Evolutionary conservation across 2,113 vertebrate species (phyloP).

Genomic region (Brachypteracias leptosomus): DNA sequence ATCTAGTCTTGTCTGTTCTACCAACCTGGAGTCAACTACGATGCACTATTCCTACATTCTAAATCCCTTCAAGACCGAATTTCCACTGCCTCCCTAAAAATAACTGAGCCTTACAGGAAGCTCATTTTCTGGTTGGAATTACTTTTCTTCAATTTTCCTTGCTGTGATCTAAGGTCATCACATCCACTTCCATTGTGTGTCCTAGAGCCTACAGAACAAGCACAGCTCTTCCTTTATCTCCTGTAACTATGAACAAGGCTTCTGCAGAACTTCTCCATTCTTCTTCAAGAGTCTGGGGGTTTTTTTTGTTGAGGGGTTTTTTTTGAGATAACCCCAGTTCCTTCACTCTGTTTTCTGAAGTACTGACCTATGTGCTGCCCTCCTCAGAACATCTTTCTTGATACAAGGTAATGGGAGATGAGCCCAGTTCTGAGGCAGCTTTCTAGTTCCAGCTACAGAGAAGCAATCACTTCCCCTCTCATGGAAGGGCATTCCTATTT

Average conservation of each 20-base stretch:
- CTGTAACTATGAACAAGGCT: not conserved
- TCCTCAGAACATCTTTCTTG: not conserved
- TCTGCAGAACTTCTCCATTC: not conserved
- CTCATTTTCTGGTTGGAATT: not conserved
- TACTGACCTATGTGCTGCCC: not conserved
- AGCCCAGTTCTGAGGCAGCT: rapidly evolving
- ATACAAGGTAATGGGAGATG: not conserved
- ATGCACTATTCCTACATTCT: not conserved
- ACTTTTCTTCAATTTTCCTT: not conserved
- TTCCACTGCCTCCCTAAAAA: not conserved
- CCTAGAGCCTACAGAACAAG: not conserved
- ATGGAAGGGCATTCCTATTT: not conserved
- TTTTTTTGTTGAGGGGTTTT: too few species aligned
- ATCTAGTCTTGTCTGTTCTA: not conserved
- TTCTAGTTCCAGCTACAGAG: not conserved
- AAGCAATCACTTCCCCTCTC: not conserved
- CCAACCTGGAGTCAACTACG: not conserved
- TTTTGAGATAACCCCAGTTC: not conserved
- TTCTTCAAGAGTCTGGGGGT: not conserved
- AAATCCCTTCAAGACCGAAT: not conserved
- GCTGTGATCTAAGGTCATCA: not conserved
- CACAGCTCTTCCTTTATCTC: not conserved
- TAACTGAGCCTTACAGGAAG: not conserved
- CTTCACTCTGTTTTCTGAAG: not conserved
- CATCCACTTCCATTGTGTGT: not conserved